Evolutionary conservation across 2,888 invertebrate species (phyloP), one percentile per base, ranked within the genome.

Genomic region (Muscina levida): DNA sequence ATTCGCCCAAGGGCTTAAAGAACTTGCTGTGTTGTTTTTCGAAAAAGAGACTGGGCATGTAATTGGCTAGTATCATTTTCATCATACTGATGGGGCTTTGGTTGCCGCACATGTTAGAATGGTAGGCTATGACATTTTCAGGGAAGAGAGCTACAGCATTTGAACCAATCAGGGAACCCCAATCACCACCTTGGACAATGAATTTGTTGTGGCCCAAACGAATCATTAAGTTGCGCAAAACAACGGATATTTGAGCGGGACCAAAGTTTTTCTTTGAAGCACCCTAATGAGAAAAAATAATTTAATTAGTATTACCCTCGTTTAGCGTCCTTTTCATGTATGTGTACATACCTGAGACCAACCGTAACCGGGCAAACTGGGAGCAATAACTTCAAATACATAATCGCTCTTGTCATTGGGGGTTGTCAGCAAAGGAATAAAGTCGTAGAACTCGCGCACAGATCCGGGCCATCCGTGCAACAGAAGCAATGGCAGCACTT

Each of bases 381-480:
- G 95, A 0, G 91, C 92, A 39, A 95, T 91, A 78, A 95, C 89
- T 88, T 95, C 95, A 85, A 95, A 95, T 0, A 93, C 93, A 84
- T 93, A 94, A 51, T 93, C 91, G 24, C 91, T 88, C 59, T 91
- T 92, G 0, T 90, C 85, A 4, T 89, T 90, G 0, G 92, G 92
- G 0, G 91, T 91, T 0, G 92, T 94, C 42, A 96, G 87, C 74
- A 93, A 85, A 0, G 95, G 95, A 71, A 96, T 93, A 17, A 95
- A 88, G 72, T 94, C 94, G 86, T 95, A 94, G 88, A 96, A 97
- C 89, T 97, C 96, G 3, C 94, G 92, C 1, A 97, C 89, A 0
- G 95, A 95, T 1, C 96, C 95, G 0, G 97, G 97, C 97, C 97
- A 97, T 19, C 97, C 96, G 84, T 97, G 97, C 15, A 95, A 87